Evolutionary conservation across 2,888 invertebrate species (phyloP), one percentile per base, ranked within the genome.

Genomic region (Epistrophe grossulariae): DNA sequence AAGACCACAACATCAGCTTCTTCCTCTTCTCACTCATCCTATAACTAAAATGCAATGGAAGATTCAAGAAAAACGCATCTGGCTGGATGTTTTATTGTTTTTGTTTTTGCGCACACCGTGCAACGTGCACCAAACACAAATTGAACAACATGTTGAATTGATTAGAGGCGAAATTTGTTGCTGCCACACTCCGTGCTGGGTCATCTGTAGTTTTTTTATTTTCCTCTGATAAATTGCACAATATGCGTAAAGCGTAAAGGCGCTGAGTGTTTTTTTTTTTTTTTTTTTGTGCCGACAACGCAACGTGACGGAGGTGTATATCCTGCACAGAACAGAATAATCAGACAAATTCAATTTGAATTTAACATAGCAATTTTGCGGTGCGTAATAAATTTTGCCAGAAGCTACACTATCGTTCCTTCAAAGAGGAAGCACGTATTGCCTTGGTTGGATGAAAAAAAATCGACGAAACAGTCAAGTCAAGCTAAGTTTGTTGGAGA

Each of bases 341-440:
- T 76, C 80, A 71, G 66, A 80, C 84, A 84, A 79, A 84, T 84
- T 79, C 57, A 80, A 84, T 80, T 84, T 60, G 76, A 85, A 85
- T 85, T 85, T 85, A 43, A 70, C 70, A 78, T 73, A 81, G 81
- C 43, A 43, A 77, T 78, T 78, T 73, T 70, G 77, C 73, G 60
- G 64, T 68, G 80, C 72, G 70, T 85, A 85, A 85, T 85, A 77
- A 78, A 85, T 81, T 48, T 72, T 6, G 1, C 28, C 45, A 64
- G 76, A 80, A 84, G 84, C 72, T 59, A 35, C 72, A 35, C 72
- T n/a, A 40, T 19, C 45, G 60, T 59, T 38, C 31, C 35, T 52
- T 55, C 43, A 55, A 55, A 70, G 50, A 80, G 76, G 76, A 76
- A 72, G 66, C 71, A 84, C 74, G 74, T 76, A 59, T 35, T 17